Evolutionary conservation across 2,888 invertebrate genomes (phyloP), one percentile per base, ranked within the genome.

Genomic region (Anoplius nigerrimus): DNA sequence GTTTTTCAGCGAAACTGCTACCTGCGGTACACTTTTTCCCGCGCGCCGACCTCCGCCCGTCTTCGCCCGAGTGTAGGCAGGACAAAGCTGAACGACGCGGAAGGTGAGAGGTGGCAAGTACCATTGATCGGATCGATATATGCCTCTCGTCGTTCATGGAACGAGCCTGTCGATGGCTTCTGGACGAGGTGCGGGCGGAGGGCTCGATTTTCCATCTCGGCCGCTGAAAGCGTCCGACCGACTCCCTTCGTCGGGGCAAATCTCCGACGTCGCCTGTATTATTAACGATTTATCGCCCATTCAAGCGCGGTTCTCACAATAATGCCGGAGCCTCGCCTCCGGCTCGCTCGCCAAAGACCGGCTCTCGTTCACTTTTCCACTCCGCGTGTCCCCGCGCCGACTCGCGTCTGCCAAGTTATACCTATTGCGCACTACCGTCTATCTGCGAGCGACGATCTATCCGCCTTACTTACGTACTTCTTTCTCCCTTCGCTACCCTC

Each of bases 211-310:
- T 48, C 48, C 48, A 16, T 18, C 2, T n/a, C 48, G 4, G 16
- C 48, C 16, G 34, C 11, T 34, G 48, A 48, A 48, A 48, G 48
- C 48, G 45, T n/a, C 45, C 45, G 16, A 2, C 4, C 11, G 11
- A 3, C 45, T 45, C 16, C 5, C 48, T 3, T 18, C 48, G 18
- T 13, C 13, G 42, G 20, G 20, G 20, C 16, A 13, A 56, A 4
- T 42, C 13, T 1, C 42, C 20, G 42, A 42, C 13, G 57, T 62
- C 59, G 51, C 46, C 62, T 13, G 48, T 48, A 56, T 72, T 69
- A 69, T 71, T 70, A 66, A 60, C 60, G 63, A 72, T 72, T 72
- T 72, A 72, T 69, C 72, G 62, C 42, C 67, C 54, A 68, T 71
- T 71, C 62, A 69, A 69, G 22, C 46, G 22, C 6, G 45, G 55